Evolutionary conservation across 2,888 invertebrate species (phyloP).

Genomic region (Elegia similella): DNA sequence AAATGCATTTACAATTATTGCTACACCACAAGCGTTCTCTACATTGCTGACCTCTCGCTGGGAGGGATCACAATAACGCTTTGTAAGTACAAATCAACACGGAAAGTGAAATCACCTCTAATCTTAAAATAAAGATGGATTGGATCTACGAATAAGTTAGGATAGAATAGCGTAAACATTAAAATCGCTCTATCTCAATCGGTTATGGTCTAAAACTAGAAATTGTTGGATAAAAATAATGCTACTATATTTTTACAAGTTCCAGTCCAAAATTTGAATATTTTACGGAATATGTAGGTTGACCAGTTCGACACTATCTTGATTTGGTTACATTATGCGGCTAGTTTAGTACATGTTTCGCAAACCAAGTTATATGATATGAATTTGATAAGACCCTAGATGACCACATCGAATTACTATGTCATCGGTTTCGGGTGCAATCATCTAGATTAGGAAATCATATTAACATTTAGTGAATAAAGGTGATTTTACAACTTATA

Average conservation of each 20-base stretch:
- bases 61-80: neutral
- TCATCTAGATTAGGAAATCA: neutral
- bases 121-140: neutral
- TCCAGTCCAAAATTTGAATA: slow-evolving; percentile 11
- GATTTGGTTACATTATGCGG: neutral
- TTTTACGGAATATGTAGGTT: slow-evolving; percentile 1
- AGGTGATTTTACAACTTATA: neutral
- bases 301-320: neutral
- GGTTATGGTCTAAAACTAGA: neutral
- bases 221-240: neutral
- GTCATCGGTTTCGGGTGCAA: slow-evolving; percentile 3
- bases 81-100: neutral
- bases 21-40: neutral
- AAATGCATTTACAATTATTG: slow-evolving; percentile 1
- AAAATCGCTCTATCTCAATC: neutral
- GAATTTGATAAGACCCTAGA: neutral
- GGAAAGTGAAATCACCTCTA: slow-evolving; percentile 6
- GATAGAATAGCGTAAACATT: neutral
- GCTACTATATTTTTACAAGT: neutral
- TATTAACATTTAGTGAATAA: neutral
- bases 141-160: too few relatives aligned
- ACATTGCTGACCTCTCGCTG: slow-evolving; percentile 2
- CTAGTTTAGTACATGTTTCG: slow-evolving; percentile 5
- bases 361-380: neutral
- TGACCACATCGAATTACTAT: slow-evolving; percentile 6